phyloP scores from a whole-genome alignment of 2,888 invertebrate species.

The Pollenia griseotomentosa region DNA sequence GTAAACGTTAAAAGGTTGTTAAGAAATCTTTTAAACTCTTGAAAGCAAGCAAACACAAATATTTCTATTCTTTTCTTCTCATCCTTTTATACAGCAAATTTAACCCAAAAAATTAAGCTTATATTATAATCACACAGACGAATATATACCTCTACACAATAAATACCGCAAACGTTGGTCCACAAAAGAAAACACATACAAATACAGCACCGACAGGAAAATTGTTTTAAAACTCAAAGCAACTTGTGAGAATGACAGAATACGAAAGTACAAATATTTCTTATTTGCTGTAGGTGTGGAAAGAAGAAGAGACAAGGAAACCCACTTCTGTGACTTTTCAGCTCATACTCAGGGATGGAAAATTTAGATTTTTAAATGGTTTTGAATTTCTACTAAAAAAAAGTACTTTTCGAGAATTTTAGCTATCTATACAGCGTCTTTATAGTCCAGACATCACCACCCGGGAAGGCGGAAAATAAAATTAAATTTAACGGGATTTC shows the following conservation, averaged over 20 bases:
- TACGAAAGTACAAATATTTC: slow-evolving; percentile 20
- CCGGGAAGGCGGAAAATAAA: no score
- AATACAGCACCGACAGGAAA: not conserved
- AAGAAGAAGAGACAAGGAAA: slow-evolving; percentile 17
- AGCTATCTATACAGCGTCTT: no score
- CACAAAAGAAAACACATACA: slow-evolving; percentile 16
- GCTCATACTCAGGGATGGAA: not conserved
- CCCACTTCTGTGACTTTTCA: slow-evolving; percentile 33
- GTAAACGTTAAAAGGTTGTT: slow-evolving; percentile 7
- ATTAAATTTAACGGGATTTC: no score
- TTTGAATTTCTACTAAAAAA: no score
- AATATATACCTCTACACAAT: not conserved
- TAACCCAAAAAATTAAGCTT: slow-evolving; percentile 36
- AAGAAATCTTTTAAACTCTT: not conserved
- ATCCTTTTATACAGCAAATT: not conserved
- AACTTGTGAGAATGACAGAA: slow-evolving; percentile 19
- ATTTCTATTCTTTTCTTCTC: not conserved
- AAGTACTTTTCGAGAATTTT: no score
- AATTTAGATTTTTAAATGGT: no score
- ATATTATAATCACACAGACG: slow-evolving; percentile 1
- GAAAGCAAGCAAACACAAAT: not conserved
- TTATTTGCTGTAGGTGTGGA: slow-evolving; percentile 9
- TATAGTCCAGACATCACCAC: no score
- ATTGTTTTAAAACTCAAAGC: slow-evolving; percentile 22
- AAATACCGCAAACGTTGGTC: slow-evolving; percentile 15